A percentile compares a stretch with the other conserved stretches of the same genome.
These are phyloP conservation scores for Pipistrellus nathusii DNA, from an alignment of 2,797 vertebrate genomes.

Conservation along the genomic window DNA sequence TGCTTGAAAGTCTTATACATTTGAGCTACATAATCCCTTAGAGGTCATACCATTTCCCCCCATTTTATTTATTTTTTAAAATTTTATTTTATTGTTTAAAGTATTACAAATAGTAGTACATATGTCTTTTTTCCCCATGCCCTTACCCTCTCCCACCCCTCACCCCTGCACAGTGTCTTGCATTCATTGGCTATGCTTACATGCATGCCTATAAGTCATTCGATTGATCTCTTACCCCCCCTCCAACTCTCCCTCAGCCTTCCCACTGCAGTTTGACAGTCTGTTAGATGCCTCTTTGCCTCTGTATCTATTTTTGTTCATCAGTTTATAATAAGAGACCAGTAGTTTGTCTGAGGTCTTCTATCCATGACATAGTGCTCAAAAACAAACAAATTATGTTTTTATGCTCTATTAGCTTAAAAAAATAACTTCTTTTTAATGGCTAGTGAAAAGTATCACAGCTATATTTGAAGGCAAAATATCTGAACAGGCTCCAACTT, in stretches of 20 bases:
- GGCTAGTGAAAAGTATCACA: neutral
- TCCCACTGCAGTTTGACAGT: too few species aligned
- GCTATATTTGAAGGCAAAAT: neutral
- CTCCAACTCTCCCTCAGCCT: too few species aligned
- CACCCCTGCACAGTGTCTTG: too few species aligned
- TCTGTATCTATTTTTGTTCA: too few species aligned
- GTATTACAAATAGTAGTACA: too few species aligned
- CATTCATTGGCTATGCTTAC: too few species aligned
- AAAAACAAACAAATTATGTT: neutral
- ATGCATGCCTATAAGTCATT: too few species aligned
- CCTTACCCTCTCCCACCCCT: fast-evolving
- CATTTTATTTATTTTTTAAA: neutral
- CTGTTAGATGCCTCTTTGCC: too few species aligned
- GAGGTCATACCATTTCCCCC: too few species aligned
- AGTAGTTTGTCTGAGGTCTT: neutral
- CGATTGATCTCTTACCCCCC: too few species aligned
- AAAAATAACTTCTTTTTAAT: conserved; percentile 11
- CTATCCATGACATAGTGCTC: neutral
- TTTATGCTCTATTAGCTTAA: neutral
- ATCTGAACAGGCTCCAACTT: neutral
- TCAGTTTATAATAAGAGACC: neutral
- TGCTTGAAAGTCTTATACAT: neutral
- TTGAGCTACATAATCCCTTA: neutral
- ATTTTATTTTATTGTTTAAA: too few species aligned
- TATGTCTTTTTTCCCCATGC: too few species aligned